These are phyloP conservation scores for Bhutanitis thaidina DNA, from an alignment of 2,888 invertebrate genomes.

Conservation along the genomic window DNA sequence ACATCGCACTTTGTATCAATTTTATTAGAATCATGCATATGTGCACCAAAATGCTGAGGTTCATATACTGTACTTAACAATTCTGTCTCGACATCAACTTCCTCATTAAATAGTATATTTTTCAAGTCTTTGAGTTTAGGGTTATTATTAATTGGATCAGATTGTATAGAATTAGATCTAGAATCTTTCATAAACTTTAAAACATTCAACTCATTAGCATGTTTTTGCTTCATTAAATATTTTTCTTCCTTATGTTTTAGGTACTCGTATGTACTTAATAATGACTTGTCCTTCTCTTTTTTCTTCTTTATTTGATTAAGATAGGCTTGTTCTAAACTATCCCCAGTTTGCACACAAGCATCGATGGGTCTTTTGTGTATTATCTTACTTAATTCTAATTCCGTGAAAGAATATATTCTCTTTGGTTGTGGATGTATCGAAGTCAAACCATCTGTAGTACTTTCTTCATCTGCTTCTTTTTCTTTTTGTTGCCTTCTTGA, in stretches of 20 bases:
- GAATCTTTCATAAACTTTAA: constrained; percentile 43
- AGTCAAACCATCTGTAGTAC: background rate
- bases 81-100: constrained; percentile 38
- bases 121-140: constrained; percentile 10
- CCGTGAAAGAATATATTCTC: constrained; percentile 44
- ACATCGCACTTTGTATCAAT: constrained; percentile 16
- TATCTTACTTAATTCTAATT: constrained; percentile 49
- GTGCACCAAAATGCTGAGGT: background rate
- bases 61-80: constrained; percentile 39
- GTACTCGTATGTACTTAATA: background rate
- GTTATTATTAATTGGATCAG: constrained; percentile 10
- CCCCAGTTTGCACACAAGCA: constrained; percentile 53
- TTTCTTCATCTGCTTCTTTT: constrained; percentile 8
- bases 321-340: constrained; percentile 45
- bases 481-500: constrained; percentile 25
- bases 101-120: constrained; percentile 7
- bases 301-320: constrained; percentile 15
- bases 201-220: constrained; percentile 43
- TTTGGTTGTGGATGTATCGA: constrained; percentile 6
- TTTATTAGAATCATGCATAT: background rate
- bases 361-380: constrained; percentile 27
- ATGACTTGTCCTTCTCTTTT: background rate
- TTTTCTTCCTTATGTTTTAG: background rate
- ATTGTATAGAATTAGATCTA: constrained; percentile 29
- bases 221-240: constrained; percentile 4